phyloP scores from a whole-genome alignment of 2,888 invertebrate genomes.

The Drosophila hawaiiensis region DNA sequence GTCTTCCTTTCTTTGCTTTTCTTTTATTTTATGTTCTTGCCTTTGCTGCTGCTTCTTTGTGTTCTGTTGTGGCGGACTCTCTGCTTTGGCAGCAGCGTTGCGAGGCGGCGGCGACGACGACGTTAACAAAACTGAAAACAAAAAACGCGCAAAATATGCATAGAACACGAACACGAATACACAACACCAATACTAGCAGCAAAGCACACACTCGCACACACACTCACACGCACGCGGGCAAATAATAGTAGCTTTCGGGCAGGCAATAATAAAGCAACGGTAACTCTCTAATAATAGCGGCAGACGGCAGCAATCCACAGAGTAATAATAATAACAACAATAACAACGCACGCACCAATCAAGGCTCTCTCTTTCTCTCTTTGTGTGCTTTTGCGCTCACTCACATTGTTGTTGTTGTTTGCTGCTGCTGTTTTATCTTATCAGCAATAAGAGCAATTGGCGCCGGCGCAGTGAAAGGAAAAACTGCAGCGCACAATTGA shows the following conservation, averaged over 20 bases:
- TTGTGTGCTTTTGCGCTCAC: slow-evolving; percentile 41
- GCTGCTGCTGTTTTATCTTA: slow-evolving; percentile 56
- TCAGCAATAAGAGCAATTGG: slow-evolving; percentile 48
- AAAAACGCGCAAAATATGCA: slow-evolving; percentile 78
- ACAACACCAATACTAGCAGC: slow-evolving; percentile 34
- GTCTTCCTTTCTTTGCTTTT: slow-evolving; percentile 33
- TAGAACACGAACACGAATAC: slow-evolving; percentile 64
- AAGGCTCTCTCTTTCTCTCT: slow-evolving; percentile 19
- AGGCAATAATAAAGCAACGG: slow-evolving; percentile 74
- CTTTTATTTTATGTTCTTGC: slow-evolving; percentile 30
- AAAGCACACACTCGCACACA: slow-evolving; percentile 15
- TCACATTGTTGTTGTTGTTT: slow-evolving; percentile 11
- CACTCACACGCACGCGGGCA: slow-evolving; percentile 31
- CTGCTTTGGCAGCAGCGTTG: slow-evolving; percentile 53
- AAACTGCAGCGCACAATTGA: slow-evolving; percentile 37
- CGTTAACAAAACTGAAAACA: slow-evolving; percentile 78
- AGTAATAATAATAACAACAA: slow-evolving; percentile 22
- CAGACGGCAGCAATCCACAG: slow-evolving; percentile 39
- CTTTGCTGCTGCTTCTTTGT: slow-evolving; percentile 30
- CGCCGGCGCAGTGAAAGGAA: slow-evolving; percentile 51
- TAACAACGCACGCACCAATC: slow-evolving; percentile 17
- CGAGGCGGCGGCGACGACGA: slow-evolving; percentile 71
- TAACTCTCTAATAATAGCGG: slow-evolving; percentile 77
- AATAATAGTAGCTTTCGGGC: slow-evolving; percentile 63
- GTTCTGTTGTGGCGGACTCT: slow-evolving; percentile 35